Conservation (phyloP, 1,140 invertebrate genomes). For the Wasmannia auropunctata region DNA sequence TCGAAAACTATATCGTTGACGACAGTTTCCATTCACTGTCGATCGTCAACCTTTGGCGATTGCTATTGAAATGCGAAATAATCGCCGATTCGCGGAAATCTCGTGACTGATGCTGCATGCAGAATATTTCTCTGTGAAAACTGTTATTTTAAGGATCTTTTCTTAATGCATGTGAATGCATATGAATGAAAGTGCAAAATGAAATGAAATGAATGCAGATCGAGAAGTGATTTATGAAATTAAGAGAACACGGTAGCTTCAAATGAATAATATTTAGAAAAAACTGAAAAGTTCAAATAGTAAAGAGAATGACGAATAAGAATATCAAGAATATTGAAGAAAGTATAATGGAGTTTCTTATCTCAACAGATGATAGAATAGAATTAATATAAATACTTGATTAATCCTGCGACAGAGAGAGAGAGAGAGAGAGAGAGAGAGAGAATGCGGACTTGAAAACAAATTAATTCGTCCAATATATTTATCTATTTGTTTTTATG, state of each 20-base stretch:
- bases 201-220: not conserved
- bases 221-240: not conserved
- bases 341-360: not conserved
- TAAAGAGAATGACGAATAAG: not conserved
- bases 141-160: not conserved
- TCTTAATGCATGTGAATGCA: not conserved
- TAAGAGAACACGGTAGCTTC: not conserved
- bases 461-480: not conserved
- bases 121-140: not conserved
- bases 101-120: constrained; percentile 11
- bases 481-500: constrained; percentile 1
- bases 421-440: no score
- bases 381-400: not conserved
- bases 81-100: constrained; percentile 42
- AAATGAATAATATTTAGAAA: not conserved
- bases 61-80: constrained; percentile 50
- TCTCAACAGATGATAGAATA: not conserved
- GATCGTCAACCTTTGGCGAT: constrained; percentile 42
- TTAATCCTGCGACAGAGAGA: not conserved
- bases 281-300: not conserved
- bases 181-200: not conserved
- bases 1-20: constrained; percentile 31
- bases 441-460: not conserved
- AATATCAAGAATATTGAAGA: not conserved
- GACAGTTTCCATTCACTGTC: constrained; percentile 48